Conservation (phyloP, 2,888 invertebrate species). For the Sipunculus nudus region DNA sequence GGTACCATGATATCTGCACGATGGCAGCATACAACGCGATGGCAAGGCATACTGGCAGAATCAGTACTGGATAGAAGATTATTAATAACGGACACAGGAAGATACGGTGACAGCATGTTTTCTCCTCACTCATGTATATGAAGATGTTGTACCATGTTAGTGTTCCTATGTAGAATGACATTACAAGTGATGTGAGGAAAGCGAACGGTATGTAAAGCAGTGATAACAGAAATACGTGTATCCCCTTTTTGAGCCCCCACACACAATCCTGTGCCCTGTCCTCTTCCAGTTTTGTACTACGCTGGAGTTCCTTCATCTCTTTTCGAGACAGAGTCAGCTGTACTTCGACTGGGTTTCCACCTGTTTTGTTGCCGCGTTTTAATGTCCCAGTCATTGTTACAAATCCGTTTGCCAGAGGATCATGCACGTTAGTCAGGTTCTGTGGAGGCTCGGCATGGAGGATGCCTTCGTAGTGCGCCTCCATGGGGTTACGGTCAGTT, state of each 20-base stretch:
- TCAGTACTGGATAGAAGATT: slow-evolving; percentile 77
- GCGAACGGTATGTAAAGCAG: slow-evolving; percentile 76
- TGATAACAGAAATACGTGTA: slow-evolving; percentile 75
- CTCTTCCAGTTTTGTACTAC: slow-evolving; percentile 67
- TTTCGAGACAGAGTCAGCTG: slow-evolving; percentile 78
- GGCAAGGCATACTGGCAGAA: slow-evolving; percentile 74
- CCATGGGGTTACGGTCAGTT: too few species aligned
- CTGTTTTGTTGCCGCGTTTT: slow-evolving; percentile 76
- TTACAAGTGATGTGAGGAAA: slow-evolving; percentile 73
- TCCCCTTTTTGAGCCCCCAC: slow-evolving; percentile 72
- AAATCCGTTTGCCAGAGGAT: too few species aligned
- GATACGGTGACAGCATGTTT: slow-evolving; percentile 73
- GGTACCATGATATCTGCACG: slow-evolving; percentile 76
- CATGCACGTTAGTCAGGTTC: too few species aligned
- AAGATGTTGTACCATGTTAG: slow-evolving; percentile 82
- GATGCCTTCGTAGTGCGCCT: too few species aligned
- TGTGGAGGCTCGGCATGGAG: too few species aligned
- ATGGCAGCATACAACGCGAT: slow-evolving; percentile 76
- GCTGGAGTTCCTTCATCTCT: slow-evolving; percentile 77
- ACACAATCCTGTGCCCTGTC: slow-evolving; percentile 48
- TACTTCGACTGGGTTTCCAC: slow-evolving; percentile 77
- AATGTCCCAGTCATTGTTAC: slow-evolving; percentile 76
- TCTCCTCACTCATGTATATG: slow-evolving; percentile 76
- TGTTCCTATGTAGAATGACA: slow-evolving; percentile 80
- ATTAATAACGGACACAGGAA: slow-evolving; percentile 76